These are phyloP conservation scores for Eristalinus sepulchralis DNA, from an alignment of 2,888 invertebrate species.

Conservation along the genomic window DNA sequence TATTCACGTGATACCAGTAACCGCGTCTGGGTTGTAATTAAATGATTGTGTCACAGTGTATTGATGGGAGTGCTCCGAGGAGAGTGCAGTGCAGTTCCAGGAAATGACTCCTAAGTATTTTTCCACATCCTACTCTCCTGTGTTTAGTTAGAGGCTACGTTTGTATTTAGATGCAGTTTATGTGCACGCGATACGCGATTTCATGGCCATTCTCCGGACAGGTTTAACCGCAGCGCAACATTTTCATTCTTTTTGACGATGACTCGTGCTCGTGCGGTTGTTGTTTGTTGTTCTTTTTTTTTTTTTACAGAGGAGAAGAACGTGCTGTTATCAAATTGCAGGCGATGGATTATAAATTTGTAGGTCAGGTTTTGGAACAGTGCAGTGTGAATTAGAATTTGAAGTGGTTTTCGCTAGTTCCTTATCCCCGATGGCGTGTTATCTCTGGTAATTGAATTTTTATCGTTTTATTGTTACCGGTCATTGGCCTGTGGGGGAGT, in stretches of 20 bases:
- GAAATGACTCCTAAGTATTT: conserved; percentile 63
- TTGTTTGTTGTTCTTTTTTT: neutral
- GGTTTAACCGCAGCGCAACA: neutral
- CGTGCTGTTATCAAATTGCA: neutral
- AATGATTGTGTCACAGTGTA: conserved; percentile 41
- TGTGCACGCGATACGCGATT: conserved; percentile 32
- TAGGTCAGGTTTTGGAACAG: conserved; percentile 32
- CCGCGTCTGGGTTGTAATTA: conserved; percentile 49
- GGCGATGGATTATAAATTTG: neutral
- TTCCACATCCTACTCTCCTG: conserved; percentile 59
- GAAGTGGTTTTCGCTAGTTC: neutral
- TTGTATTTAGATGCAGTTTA: neutral
- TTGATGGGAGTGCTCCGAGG: neutral
- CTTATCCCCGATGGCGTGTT: neutral
- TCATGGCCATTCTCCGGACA: conserved; percentile 19
- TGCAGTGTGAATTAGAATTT: neutral
- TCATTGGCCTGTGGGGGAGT: neutral
- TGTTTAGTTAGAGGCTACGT: neutral
- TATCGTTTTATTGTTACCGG: neutral
- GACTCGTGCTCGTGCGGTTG: neutral
- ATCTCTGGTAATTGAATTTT: neutral
- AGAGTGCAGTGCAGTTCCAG: conserved; percentile 38
- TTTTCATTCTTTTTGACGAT: neutral
- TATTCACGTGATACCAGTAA: conserved; percentile 57
- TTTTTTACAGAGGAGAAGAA: neutral